Base-by-base conservation (phyloP, 1,140 invertebrate genomes). In the Frieseomelitta varia region DNA sequence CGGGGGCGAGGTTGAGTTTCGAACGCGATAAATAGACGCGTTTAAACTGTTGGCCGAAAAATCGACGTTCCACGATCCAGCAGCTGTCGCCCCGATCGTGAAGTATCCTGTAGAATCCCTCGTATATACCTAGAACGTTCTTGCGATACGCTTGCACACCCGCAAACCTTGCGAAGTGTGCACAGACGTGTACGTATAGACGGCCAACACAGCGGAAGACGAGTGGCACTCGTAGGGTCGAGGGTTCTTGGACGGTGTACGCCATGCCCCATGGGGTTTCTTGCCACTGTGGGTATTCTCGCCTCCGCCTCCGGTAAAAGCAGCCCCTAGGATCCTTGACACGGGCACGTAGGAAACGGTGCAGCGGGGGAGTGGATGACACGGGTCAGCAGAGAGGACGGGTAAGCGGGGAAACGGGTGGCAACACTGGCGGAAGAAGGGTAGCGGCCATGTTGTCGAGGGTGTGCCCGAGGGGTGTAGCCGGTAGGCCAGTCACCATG, bases 401-500 rank as follows among this genome's bases (percentile, higher is more conserved):
- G 39, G 34, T n/a, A n/a, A 61, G 58, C 24, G 61, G 61, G 61
- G 61, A 27, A 79, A 39, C 27, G 81, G 82, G 30, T 65, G 79
- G 67, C 24, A 67, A 72, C 58, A 72, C 47, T 53, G 39, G 24
- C 30, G 21, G 30, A 65, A 56, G 39, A 79, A 71, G 78, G 68
- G 85, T 76, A 77, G 75, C 92, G 88, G 93, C 93, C 93, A 93
- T 93, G 86, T 87, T 84, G 91, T 77, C 87, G 90, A 88, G 93
- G 93, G 93, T 93, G 92, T 93, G 90, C 71, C 91, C 86, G 68
- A 47, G 85, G 92, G 92, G 93, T 92, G 93, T 90, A 90, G 87
- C 92, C 92, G 61, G 72, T 65, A 24, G 58, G 78, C n/a, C 47
- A 58, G 90, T 93, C 86, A 74, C 91, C 92, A 93, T 93, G 91